These are phyloP conservation scores for Leptinotarsa tumamoca DNA, from an alignment of 2,888 invertebrate genomes.

Conservation along the genomic window DNA sequence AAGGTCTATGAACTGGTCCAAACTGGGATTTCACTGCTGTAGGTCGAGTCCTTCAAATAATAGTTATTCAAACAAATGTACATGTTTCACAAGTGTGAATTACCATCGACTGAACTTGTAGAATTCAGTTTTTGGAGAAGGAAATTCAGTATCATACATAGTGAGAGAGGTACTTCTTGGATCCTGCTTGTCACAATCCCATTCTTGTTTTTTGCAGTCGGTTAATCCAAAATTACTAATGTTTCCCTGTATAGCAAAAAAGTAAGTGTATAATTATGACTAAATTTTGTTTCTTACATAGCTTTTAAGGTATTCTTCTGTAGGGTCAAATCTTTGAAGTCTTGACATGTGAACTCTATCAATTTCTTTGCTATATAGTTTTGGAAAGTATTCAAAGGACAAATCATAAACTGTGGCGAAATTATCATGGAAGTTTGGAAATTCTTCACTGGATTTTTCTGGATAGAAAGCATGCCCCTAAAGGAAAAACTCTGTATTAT, in stretches of 20 bases:
- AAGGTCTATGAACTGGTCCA: slow-evolving; percentile 35
- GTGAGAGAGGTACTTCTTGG: slow-evolving; percentile 63
- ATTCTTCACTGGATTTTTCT: slow-evolving; percentile 67
- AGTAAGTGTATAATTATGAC: too few species aligned
- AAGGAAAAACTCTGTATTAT: slow-evolving; percentile 25
- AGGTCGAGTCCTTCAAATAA: slow-evolving; percentile 39
- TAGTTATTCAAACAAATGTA: not conserved
- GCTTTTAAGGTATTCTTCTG: slow-evolving; percentile 52
- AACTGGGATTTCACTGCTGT: slow-evolving; percentile 40
- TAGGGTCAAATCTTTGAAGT: slow-evolving; percentile 66
- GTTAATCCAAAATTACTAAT: slow-evolving; percentile 68
- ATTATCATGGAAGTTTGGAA: slow-evolving; percentile 67
- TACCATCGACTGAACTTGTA: slow-evolving; percentile 56
- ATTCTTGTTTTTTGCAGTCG: slow-evolving; percentile 65
- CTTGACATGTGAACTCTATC: slow-evolving; percentile 65
- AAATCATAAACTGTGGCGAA: slow-evolving; percentile 69
- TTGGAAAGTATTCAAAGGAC: slow-evolving; percentile 70
- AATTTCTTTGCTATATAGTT: slow-evolving; percentile 65
- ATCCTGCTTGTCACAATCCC: slow-evolving; percentile 68
- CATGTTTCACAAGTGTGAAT: not conserved
- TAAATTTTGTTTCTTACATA: slow-evolving; percentile 34
- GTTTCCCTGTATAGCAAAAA: slow-evolving; percentile 64
- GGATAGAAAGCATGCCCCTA: slow-evolving; percentile 66
- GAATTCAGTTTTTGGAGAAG: slow-evolving; percentile 64
- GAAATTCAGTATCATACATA: slow-evolving; percentile 65